These are phyloP conservation scores for Coenonympha glycerion DNA, from an alignment of 2,888 invertebrate genomes.

Conservation along the genomic window DNA sequence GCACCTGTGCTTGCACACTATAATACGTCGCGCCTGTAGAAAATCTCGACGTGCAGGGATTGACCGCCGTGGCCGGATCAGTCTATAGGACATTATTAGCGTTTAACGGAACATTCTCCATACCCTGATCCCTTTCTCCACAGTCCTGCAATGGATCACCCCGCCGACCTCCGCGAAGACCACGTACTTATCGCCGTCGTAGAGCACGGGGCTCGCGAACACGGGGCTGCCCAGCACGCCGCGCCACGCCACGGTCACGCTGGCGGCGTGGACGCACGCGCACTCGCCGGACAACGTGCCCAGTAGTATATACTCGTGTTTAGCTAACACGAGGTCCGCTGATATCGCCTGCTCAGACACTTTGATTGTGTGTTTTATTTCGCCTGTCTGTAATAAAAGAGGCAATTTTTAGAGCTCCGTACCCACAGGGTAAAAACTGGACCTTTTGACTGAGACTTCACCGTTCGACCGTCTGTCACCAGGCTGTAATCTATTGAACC, in stretches of 20 bases:
- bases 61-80: no score
- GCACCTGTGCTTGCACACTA: no score
- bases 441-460: no score
- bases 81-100: no score
- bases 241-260: constrained; percentile 77
- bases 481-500: no score
- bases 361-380: constrained; percentile 45
- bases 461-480: no score
- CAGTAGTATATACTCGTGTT: constrained; percentile 55
- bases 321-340: constrained; percentile 60
- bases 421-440: no score
- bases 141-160: constrained; percentile 70
- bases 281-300: constrained; percentile 78
- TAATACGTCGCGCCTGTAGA: no score
- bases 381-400: constrained; percentile 71
- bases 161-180: constrained; percentile 76
- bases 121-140: constrained; percentile 69
- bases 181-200: constrained; percentile 71
- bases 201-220: constrained; percentile 78
- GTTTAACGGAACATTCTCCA: no score
- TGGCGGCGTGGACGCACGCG: constrained; percentile 66
- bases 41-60: no score
- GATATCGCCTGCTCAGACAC: constrained; percentile 67
- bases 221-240: constrained; percentile 76
- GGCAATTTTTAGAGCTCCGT: no score